A percentile compares a stretch with the other conserved stretches of the same genome.
These are phyloP conservation scores for Pachymerium ferrugineum DNA, from an alignment of 2,888 invertebrate genomes.

Conservation along the genomic window DNA sequence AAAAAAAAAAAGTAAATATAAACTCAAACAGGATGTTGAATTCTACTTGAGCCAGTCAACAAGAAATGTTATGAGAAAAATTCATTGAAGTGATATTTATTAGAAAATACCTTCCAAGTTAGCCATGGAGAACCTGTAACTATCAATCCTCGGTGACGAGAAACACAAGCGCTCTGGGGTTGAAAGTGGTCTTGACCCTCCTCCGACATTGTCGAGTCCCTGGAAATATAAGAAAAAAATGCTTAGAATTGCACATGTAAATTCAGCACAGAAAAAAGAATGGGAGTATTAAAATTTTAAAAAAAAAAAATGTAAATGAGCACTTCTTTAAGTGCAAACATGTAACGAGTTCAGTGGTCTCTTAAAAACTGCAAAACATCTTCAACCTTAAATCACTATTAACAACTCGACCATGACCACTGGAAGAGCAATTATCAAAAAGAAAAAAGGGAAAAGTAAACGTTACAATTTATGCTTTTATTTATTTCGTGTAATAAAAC, in stretches of 20 bases:
- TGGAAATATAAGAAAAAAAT: slow-evolving; percentile 50
- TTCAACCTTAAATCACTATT: neutral
- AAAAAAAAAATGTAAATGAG: slow-evolving; percentile 8
- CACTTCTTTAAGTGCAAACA: neutral
- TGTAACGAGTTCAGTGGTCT: slow-evolving; percentile 11
- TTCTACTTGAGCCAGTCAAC: neutral
- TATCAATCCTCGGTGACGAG: slow-evolving; percentile 69
- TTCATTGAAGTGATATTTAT: neutral
- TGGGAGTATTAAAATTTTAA: too few species aligned
- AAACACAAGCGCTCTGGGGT: slow-evolving; percentile 30
- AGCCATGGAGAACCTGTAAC: slow-evolving; percentile 91
- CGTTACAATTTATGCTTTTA: neutral
- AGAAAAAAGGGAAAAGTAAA: neutral
- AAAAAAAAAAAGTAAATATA: too few species aligned
- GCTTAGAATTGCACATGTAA: neutral
- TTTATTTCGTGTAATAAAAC: neutral
- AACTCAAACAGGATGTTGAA: slow-evolving; percentile 16
- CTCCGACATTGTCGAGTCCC: slow-evolving; percentile 62
- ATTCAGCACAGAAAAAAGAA: neutral
- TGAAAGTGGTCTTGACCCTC: slow-evolving; percentile 44
- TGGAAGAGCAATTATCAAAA: neutral
- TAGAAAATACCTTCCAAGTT: slow-evolving; percentile 68
- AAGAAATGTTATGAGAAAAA: neutral
- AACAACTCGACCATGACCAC: slow-evolving; percentile 21
- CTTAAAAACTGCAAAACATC: neutral